A percentile compares a stretch with the other conserved stretches of the same genome.
These are phyloP conservation scores for Colaptes auratus DNA, from an alignment of 2,113 vertebrate species.

Conservation along the genomic window DNA sequence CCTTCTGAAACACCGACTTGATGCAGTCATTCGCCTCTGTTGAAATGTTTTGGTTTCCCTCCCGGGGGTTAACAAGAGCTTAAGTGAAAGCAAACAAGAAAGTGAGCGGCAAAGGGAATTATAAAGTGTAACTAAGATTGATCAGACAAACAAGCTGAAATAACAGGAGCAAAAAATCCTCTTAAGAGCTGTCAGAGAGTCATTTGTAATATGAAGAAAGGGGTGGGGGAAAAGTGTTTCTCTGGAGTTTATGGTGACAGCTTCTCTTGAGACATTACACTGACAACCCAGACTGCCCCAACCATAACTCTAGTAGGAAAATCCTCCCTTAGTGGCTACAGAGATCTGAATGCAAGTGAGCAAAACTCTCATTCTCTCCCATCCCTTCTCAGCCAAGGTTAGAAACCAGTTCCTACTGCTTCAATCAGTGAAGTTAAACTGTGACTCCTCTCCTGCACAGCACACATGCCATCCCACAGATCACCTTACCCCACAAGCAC, in stretches of 20 bases:
- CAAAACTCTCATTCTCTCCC: not conserved
- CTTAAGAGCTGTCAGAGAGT: not conserved
- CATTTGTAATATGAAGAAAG: not conserved
- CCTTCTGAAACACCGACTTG: not conserved
- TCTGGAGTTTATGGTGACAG: slow-evolving; percentile 17
- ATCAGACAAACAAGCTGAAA: not conserved
- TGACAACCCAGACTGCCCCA: not conserved
- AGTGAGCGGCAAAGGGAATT: not conserved
- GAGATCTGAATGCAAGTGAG: not conserved
- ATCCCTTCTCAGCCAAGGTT: not conserved
- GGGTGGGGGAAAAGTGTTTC: not conserved
- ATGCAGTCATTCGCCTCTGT: not conserved
- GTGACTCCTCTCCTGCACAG: rapidly evolving
- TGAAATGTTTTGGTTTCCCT: slow-evolving; percentile 3
- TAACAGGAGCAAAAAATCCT: not conserved
- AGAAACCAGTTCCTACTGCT: not conserved
- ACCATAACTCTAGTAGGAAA: not conserved
- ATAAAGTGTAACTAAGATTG: not conserved
- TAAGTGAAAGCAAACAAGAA: slow-evolving; percentile 11
- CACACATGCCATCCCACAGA: not conserved
- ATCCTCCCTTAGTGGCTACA: not conserved
- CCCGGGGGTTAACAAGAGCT: not conserved
- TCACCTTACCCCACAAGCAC: not conserved
- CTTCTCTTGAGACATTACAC: not conserved
- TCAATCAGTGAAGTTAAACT: not conserved